Evolutionary conservation across 2,113 vertebrate genomes (phyloP).

Genomic region (Chloropsis cyanopogon): DNA sequence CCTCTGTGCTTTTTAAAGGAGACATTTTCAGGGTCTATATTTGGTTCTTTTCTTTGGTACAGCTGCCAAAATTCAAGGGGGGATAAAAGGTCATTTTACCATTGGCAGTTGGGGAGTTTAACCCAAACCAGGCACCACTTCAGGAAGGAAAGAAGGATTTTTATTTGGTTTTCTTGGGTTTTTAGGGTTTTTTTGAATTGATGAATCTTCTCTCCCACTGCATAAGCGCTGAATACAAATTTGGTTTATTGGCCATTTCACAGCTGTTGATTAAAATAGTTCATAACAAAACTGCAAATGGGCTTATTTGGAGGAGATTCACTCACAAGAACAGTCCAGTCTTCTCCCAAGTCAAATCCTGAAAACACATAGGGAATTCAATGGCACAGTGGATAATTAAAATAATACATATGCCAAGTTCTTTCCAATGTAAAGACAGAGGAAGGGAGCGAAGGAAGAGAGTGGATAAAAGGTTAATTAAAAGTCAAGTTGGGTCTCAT

Average conservation of each 20-base stretch:
- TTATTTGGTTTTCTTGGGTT: background rate
- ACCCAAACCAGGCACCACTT: background rate
- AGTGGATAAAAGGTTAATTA: constrained; percentile 52
- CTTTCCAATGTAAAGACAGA: background rate
- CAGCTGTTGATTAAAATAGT: constrained; percentile 59
- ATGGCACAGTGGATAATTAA: background rate
- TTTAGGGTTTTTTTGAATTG: background rate
- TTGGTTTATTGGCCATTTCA: constrained; percentile 43
- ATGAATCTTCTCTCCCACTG: background rate
- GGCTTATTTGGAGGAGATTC: constrained; percentile 20
- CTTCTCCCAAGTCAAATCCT: background rate
- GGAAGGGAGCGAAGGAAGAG: background rate
- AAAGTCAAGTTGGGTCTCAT: constrained; percentile 1
- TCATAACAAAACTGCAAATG: constrained; percentile 35
- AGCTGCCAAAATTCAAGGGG: background rate
- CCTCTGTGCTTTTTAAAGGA: background rate
- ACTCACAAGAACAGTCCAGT: background rate
- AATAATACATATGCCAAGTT: background rate
- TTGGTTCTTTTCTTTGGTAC: background rate
- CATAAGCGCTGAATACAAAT: background rate
- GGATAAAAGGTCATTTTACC: background rate
- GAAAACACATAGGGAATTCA: background rate
- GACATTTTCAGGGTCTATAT: background rate
- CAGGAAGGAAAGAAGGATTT: background rate
- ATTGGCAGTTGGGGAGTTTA: background rate